Percentiles rank a stretch among this genome's conserved stretches.
Conservation (phyloP, 2,113 vertebrate genomes). For the Regulus satrapa region DNA sequence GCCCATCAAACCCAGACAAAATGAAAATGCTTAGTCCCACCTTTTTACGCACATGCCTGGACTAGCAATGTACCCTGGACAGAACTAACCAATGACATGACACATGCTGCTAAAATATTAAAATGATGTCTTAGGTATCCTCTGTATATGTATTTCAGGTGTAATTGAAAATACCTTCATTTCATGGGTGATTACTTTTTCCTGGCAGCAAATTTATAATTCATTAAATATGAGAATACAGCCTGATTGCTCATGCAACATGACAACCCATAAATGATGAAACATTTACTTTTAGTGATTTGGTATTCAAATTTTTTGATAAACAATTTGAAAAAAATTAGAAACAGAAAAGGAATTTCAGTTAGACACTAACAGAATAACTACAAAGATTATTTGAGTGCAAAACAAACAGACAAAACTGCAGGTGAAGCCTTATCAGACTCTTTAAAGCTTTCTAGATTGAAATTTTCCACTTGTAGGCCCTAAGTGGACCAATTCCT, state of each 20-base stretch:
- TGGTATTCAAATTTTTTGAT: not conserved
- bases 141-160: not conserved
- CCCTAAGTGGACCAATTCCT: not conserved
- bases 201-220: not conserved
- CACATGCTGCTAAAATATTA: not conserved
- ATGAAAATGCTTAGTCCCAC: not conserved
- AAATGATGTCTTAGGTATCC: not conserved
- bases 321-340: not conserved
- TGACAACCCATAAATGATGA: not conserved
- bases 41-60: not conserved
- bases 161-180: not conserved
- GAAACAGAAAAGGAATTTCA: not conserved
- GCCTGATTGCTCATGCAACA: not conserved
- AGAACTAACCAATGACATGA: not conserved
- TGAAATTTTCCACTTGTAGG: not conserved
- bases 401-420: not conserved
- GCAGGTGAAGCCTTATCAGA: not conserved
- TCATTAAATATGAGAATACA: not conserved
- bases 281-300: not conserved
- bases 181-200: conserved; percentile 15
- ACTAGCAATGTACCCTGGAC: not conserved
- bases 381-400: not conserved
- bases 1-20: not conserved
- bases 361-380: not conserved
- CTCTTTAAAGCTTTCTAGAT: not conserved